A percentile compares a stretch with the other conserved stretches of the same genome.
These are phyloP conservation scores for Anagrus nilaparvatae DNA, from an alignment of 1,140 invertebrate genomes.

Conservation along the genomic window DNA sequence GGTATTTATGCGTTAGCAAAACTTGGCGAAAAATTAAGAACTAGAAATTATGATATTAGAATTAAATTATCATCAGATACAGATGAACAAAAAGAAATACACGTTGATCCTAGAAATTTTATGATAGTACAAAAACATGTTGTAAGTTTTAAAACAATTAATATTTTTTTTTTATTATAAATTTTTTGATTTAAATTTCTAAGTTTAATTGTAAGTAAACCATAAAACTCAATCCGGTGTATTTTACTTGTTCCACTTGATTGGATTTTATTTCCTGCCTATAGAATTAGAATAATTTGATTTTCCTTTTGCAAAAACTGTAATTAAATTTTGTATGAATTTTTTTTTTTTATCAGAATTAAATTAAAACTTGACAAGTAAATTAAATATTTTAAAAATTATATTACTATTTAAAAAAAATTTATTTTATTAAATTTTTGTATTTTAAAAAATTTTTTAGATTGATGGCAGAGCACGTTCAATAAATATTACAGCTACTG, in stretches of 20 bases:
- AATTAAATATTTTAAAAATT: no score
- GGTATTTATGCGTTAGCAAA: constrained; percentile 61
- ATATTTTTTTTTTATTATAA: not conserved
- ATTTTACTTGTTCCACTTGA: no score
- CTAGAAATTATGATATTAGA: constrained; percentile 45
- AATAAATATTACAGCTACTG: constrained; percentile 60
- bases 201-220: no score
- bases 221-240: no score
- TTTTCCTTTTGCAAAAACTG: no score
- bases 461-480: constrained; percentile 44
- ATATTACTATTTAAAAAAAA: no score
- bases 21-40: constrained; percentile 52
- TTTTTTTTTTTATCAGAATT: no score
- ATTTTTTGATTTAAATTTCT: not conserved
- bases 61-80: constrained; percentile 46
- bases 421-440: constrained; percentile 6
- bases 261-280: no score
- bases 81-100: constrained; percentile 51
- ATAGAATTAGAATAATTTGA: no score
- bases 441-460: constrained; percentile 27
- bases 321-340: no score
- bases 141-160: constrained; percentile 42
- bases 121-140: constrained; percentile 65
- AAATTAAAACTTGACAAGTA: no score
- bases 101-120: constrained; percentile 57